Percentiles rank a stretch among this genome's conserved stretches.
Conservation (phyloP, 2,797 vertebrate species). For the Mastacembelus armatus region DNA sequence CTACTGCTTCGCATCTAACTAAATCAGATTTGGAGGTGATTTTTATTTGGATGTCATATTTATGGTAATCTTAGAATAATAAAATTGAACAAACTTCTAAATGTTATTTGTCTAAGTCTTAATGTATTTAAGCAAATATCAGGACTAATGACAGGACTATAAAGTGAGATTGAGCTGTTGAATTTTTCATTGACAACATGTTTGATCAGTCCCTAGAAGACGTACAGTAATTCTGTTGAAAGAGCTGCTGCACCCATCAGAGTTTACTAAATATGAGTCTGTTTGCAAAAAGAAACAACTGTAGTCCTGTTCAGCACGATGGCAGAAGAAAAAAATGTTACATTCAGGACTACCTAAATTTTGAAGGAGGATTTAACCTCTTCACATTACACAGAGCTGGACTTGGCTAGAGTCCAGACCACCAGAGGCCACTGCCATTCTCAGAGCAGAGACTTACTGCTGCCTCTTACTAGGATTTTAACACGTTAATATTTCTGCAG, state of each 20-base stretch:
- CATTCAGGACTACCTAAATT: slow-evolving; percentile 61
- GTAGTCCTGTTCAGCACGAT: slow-evolving; percentile 39
- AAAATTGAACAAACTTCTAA: slow-evolving; percentile 72
- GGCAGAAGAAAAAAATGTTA: slow-evolving; percentile 46
- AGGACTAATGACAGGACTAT: slow-evolving; percentile 61
- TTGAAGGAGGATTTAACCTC: slow-evolving; percentile 62
- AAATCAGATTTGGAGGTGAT: slow-evolving; percentile 83
- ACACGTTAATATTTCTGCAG: slow-evolving; percentile 93
- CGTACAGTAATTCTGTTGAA: slow-evolving; percentile 43
- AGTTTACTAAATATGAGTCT: slow-evolving; percentile 37
- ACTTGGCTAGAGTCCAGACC: slow-evolving; percentile 67
- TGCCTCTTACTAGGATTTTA: slow-evolving; percentile 89
- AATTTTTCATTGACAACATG: slow-evolving; percentile 52
- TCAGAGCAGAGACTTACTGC: slow-evolving; percentile 85
- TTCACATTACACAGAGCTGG: slow-evolving; percentile 60
- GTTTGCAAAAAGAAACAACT: slow-evolving; percentile 48
- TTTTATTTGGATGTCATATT: slow-evolving; percentile 83
- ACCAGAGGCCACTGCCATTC: slow-evolving; percentile 73
- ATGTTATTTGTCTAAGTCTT: slow-evolving; percentile 75
- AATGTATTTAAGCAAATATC: slow-evolving; percentile 62
- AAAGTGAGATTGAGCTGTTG: slow-evolving; percentile 56
- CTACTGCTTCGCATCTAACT: slow-evolving; percentile 71
- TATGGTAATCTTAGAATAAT: slow-evolving; percentile 82
- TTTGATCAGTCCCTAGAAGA: slow-evolving; percentile 54
- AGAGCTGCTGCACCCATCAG: slow-evolving; percentile 50